Evolutionary conservation across 2,797 vertebrate species (phyloP).

Genomic region (Semaprochilodus insignis): DNA sequence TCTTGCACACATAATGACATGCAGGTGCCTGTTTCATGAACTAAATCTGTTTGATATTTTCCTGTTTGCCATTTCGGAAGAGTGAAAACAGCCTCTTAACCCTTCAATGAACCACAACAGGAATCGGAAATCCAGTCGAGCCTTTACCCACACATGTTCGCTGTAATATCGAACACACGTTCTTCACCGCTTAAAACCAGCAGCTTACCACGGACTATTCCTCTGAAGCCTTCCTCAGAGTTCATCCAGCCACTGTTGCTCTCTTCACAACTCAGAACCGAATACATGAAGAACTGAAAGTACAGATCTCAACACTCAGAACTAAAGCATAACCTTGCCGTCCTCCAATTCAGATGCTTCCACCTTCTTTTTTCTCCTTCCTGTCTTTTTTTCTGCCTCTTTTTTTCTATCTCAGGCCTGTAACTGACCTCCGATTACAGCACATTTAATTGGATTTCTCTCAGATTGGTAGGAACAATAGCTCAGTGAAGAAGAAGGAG

Average conservation of each 20-base stretch:
- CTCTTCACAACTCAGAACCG: not conserved
- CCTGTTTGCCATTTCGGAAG: not conserved
- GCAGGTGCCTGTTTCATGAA: not conserved
- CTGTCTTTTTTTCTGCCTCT: not conserved
- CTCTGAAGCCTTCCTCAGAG: not conserved
- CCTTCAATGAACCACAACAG: not conserved
- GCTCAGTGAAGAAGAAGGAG: constrained; percentile 37
- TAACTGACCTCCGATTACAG: constrained; percentile 29
- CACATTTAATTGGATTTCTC: constrained; percentile 41
- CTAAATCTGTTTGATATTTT: constrained; percentile 3
- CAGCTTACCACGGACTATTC: not conserved
- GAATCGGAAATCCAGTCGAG: constrained; percentile 12
- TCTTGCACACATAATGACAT: not conserved
- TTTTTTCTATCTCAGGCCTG: constrained; percentile 21
- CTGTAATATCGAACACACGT: not conserved
- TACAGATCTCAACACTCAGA: not conserved
- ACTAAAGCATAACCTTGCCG: not conserved
- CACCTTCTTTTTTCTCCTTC: not conserved
- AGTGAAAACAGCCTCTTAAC: constrained; percentile 12
- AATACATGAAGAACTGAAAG: not conserved
- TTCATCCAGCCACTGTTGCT: not conserved
- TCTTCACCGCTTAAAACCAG: not conserved
- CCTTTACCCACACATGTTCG: not conserved
- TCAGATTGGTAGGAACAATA: constrained; percentile 13
- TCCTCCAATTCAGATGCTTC: constrained; percentile 3